These are phyloP conservation scores for Heterodera filipjevi DNA, from an alignment of 2,888 invertebrate genomes.

Conservation along the genomic window DNA sequence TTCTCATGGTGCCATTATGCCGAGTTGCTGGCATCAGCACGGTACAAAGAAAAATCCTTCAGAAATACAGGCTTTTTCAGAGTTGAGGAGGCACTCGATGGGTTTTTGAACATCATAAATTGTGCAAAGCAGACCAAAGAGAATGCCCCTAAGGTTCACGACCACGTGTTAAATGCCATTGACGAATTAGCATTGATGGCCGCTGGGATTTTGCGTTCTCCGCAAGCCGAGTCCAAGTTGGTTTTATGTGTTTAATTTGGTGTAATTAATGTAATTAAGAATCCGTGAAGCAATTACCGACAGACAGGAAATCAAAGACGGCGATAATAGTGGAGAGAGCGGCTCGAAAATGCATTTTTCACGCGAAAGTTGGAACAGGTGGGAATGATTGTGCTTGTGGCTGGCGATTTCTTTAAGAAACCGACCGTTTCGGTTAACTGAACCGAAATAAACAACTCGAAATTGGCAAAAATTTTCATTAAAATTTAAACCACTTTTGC, in stretches of 20 bases:
- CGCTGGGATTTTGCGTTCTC: conserved; percentile 14
- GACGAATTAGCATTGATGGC: conserved; percentile 26
- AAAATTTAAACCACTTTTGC: too few species aligned
- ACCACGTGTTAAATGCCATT: conserved; percentile 21
- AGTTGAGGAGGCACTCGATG: conserved; percentile 26
- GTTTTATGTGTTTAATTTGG: background rate
- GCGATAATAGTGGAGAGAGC: background rate
- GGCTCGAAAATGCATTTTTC: conserved; percentile 13
- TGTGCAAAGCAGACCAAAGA: conserved; percentile 15
- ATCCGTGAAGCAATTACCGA: background rate
- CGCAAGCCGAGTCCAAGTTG: conserved; percentile 5
- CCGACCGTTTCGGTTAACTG: too few species aligned
- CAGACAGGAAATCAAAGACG: background rate
- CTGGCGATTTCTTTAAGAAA: too few species aligned
- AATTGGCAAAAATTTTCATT: too few species aligned
- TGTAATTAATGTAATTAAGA: conserved; percentile 5
- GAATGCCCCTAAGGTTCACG: conserved; percentile 16
- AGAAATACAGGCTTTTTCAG: background rate
- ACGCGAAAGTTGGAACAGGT: background rate
- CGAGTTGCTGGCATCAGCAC: conserved; percentile 36
- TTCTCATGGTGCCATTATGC: conserved; percentile 39
- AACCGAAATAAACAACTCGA: too few species aligned
- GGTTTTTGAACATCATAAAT: conserved; percentile 9
- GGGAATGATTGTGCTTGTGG: too few species aligned
- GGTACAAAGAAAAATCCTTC: conserved; percentile 6